Evolutionary conservation across 1,140 invertebrate genomes (phyloP).

Genomic region (Augochlora pura): DNA sequence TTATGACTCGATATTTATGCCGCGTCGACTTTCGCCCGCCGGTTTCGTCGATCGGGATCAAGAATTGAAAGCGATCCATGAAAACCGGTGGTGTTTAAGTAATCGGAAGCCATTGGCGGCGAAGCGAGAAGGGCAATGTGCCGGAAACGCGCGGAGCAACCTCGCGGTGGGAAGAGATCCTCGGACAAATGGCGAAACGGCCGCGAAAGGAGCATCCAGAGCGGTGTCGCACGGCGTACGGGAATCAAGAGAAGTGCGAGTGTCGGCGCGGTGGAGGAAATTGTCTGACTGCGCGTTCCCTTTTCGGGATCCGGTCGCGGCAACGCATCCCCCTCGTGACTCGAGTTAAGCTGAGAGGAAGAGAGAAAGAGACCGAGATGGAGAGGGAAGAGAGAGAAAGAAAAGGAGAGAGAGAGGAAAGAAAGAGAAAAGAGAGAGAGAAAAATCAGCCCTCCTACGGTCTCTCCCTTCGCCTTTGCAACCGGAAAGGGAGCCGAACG

Average conservation of each 20-base stretch:
- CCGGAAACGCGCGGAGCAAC: background rate
- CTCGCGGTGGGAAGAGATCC: background rate
- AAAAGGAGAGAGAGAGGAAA: background rate
- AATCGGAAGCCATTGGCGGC: background rate
- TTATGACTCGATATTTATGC: too few species aligned
- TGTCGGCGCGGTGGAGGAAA: constrained; percentile 38
- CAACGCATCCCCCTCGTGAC: constrained; percentile 27
- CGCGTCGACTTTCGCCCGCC: too few species aligned
- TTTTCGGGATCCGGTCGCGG: constrained; percentile 37
- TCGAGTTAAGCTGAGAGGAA: constrained; percentile 38
- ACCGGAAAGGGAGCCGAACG: constrained; percentile 19
- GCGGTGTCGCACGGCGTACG: background rate
- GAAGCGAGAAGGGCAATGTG: background rate
- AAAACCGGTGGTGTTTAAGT: background rate
- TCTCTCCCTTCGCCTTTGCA: background rate
- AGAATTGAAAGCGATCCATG: background rate
- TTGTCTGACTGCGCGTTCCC: constrained; percentile 49
- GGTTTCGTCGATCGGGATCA: background rate
- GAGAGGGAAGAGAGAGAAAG: background rate
- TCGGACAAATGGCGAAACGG: constrained; percentile 4
- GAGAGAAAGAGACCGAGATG: background rate
- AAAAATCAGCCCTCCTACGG: background rate
- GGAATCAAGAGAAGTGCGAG: constrained; percentile 40
- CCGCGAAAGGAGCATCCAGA: constrained; percentile 39
- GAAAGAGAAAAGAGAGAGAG: background rate